phyloP scores from a whole-genome alignment of 2,797 vertebrate genomes.

The Pipistrellus pipistrellus region DNA sequence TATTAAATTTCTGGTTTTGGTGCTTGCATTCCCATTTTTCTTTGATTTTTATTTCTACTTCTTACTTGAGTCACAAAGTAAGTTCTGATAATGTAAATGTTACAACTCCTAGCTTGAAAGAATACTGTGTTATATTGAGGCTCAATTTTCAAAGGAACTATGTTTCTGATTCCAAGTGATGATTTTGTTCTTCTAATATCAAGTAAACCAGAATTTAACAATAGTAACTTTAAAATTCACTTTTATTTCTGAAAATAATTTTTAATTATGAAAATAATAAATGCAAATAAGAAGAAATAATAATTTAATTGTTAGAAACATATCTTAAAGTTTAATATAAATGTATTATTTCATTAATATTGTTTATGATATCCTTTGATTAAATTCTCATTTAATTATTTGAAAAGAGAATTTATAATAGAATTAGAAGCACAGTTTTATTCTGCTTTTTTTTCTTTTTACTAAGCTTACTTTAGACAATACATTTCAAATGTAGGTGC shows the following conservation, averaged over 20 bases:
- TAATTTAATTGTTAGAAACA: constrained; percentile 32
- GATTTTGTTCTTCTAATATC: constrained; percentile 46
- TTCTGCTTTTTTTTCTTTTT: constrained; percentile 10
- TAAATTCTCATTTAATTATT: constrained; percentile 34
- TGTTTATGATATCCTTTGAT: constrained; percentile 31
- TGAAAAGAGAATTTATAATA: constrained; percentile 56
- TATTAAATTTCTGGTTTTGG: constrained; percentile 36
- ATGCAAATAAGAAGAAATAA: constrained; percentile 14
- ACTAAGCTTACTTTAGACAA: background rate
- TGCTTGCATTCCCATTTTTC: background rate
- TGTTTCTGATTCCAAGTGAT: constrained; percentile 30
- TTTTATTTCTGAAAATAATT: constrained; percentile 17
- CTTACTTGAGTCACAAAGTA: background rate
- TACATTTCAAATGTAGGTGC: constrained; percentile 25
- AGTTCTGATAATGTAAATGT: constrained; percentile 35
- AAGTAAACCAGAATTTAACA: constrained; percentile 50
- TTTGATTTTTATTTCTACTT: constrained; percentile 5
- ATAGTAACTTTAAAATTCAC: constrained; percentile 19
- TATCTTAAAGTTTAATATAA: constrained; percentile 22
- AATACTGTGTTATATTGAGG: background rate
- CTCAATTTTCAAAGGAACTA: constrained; percentile 48
- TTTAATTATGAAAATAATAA: constrained; percentile 50
- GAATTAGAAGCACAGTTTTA: constrained; percentile 15
- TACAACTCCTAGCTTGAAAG: background rate
- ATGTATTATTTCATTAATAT: constrained; percentile 24